A percentile compares a stretch with the other conserved stretches of the same genome.
These are phyloP conservation scores for Drosophila lini DNA, from an alignment of 1,140 invertebrate species.

Conservation along the genomic window DNA sequence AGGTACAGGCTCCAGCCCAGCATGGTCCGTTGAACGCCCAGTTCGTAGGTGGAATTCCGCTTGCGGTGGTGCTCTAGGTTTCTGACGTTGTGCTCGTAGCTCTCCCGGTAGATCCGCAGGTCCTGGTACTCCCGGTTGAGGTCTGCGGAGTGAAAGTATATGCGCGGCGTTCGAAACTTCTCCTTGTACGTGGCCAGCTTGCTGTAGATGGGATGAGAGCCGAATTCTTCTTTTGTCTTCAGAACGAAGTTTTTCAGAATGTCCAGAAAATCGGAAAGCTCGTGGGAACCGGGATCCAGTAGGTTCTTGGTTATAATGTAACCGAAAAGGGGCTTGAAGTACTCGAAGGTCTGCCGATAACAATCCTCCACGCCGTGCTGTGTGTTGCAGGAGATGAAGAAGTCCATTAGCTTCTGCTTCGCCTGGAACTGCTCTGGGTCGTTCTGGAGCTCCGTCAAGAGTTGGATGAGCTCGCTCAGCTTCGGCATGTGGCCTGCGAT, in stretches of 20 bases:
- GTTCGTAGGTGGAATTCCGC: constrained; percentile 70
- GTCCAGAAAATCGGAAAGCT: constrained; percentile 58
- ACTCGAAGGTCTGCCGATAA: constrained; percentile 78
- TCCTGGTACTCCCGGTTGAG: constrained; percentile 60
- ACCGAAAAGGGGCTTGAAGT: constrained; percentile 76
- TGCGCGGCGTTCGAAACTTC: constrained; percentile 62
- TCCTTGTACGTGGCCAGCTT: constrained; percentile 57
- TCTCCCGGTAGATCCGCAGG: constrained; percentile 70
- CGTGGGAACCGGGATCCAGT: constrained; percentile 39
- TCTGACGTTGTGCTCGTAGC: constrained; percentile 74
- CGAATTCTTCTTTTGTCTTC: constrained; percentile 29
- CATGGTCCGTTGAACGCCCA: constrained; percentile 71
- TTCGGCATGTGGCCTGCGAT: constrained; percentile 62
- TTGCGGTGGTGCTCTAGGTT: constrained; percentile 67
- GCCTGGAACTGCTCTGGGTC: constrained; percentile 70
- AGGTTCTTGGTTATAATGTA: constrained; percentile 76
- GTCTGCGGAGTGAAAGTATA: constrained; percentile 67
- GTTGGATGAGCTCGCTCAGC: constrained; percentile 57
- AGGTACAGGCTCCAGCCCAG: constrained; percentile 79
- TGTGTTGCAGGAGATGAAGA: constrained; percentile 75
- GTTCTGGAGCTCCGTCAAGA: constrained; percentile 65
- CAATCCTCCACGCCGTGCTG: constrained; percentile 71
- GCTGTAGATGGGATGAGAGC: constrained; percentile 40
- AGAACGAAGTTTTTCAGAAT: constrained; percentile 57
- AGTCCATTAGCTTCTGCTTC: constrained; percentile 75